These are phyloP conservation scores for Papilio polytes DNA, from an alignment of 1,140 invertebrate species.

Conservation along the genomic window DNA sequence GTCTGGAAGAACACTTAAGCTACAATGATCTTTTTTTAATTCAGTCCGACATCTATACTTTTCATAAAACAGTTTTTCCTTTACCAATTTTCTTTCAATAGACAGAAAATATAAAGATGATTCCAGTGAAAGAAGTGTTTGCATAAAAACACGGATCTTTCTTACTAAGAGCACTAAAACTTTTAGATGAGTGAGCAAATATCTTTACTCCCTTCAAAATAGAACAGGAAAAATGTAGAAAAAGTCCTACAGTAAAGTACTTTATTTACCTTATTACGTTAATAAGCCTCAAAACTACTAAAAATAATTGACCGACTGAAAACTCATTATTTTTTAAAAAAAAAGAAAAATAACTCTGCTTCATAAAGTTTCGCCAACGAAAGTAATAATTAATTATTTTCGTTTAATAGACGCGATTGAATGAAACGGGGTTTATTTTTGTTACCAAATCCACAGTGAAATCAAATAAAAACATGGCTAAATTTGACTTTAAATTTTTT, in stretches of 20 bases:
- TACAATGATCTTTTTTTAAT: too few relatives aligned
- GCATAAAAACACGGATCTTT: neutral
- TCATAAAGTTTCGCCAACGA: neutral
- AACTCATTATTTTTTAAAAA: neutral
- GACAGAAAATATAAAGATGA: neutral
- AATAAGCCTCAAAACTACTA: neutral
- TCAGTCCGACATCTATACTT: too few relatives aligned
- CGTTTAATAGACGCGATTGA: neutral
- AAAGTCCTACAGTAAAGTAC: neutral
- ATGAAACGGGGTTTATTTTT: neutral
- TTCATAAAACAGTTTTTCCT: neutral
- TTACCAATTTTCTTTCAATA: neutral
- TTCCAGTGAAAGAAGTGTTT: neutral
- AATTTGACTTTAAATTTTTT: too few relatives aligned
- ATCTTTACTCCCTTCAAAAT: neutral
- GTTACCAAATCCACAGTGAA: neutral
- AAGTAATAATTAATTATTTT: neutral
- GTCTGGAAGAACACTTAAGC: too few relatives aligned
- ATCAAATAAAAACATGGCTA: too few relatives aligned
- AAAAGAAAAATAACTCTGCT: neutral
- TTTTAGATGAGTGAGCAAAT: slow-evolving; percentile 5
- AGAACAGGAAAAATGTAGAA: neutral
- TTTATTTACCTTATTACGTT: neutral
- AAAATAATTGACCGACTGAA: neutral
- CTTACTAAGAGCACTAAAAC: neutral